phyloP scores from a whole-genome alignment of 2,888 invertebrate genomes.

The Caenorhabditis angaria region DNA sequence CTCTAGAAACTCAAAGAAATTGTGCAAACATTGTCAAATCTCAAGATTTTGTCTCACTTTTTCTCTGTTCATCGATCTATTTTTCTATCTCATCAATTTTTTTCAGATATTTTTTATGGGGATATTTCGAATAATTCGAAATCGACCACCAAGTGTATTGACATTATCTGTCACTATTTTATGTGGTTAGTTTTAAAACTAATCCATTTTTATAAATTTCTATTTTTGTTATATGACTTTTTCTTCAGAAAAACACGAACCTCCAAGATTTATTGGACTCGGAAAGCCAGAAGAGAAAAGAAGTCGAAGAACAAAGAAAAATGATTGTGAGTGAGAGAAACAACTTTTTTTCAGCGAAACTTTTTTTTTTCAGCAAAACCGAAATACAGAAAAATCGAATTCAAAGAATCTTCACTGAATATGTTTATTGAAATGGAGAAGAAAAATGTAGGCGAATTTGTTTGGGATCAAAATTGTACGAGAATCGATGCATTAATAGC shows the following conservation, averaged over 20 bases:
- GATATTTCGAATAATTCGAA: constrained; percentile 25
- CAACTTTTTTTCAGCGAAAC: background rate
- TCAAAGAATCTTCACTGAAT: constrained; percentile 25
- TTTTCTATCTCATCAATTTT: constrained; percentile 6
- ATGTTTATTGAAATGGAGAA: constrained; percentile 40
- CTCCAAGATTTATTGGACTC: background rate
- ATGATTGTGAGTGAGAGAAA: background rate
- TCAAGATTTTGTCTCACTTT: constrained; percentile 3
- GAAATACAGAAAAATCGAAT: constrained; percentile 3
- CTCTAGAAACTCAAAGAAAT: too few relatives aligned
- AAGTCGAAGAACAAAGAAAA: background rate
- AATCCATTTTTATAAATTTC: background rate
- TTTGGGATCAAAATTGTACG: constrained; percentile 42
- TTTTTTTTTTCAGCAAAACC: background rate
- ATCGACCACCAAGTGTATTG: constrained; percentile 23
- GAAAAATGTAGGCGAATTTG: constrained; percentile 37
- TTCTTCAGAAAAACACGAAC: background rate
- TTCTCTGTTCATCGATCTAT: constrained; percentile 25
- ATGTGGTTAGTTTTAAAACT: constrained; percentile 21
- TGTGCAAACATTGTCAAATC: constrained; percentile 25
- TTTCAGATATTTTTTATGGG: constrained; percentile 16
- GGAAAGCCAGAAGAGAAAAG: background rate
- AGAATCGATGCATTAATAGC: constrained; percentile 34
- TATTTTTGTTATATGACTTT: background rate
- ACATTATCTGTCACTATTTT: constrained; percentile 31